Percentiles rank a stretch among this genome's conserved stretches.
Evolutionary conservation across 64 coral and sea anemone species (phyloP).

Genomic region (Montipora capricornis): DNA sequence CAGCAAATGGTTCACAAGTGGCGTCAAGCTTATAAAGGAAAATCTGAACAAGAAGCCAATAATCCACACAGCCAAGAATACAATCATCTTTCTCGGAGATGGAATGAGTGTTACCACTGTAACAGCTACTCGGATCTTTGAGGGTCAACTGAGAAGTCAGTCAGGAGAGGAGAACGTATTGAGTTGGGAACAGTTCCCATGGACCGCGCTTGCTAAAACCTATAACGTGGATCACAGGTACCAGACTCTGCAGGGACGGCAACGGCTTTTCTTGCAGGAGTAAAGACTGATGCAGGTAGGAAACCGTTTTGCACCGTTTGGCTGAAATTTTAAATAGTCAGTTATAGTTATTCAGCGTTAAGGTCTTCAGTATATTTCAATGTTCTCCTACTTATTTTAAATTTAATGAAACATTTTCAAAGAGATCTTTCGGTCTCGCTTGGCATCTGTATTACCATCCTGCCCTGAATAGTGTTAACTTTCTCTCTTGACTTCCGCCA

Average conservation of each 20-base stretch:
- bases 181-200: conserved; percentile 54
- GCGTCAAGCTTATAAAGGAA: not conserved
- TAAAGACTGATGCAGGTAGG: conserved; percentile 82
- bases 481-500: no score
- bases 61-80: conserved; percentile 47
- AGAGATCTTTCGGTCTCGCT: no score
- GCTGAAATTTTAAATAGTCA: no score
- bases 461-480: no score
- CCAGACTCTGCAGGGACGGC: conserved; percentile 92
- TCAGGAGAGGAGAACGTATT: conserved; percentile 47
- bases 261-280: conserved; percentile 79
- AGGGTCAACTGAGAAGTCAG: conserved; percentile 27
- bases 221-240: conserved; percentile 59
- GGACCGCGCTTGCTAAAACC: conserved; percentile 45
- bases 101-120: conserved; percentile 43
- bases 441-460: no score
- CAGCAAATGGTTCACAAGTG: conserved; percentile 60
- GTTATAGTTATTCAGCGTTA: no score
- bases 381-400: no score
- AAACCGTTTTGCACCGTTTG: no score
- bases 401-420: no score
- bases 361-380: no score
- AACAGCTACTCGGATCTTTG: conserved; percentile 53
- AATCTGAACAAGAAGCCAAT: conserved; percentile 2
- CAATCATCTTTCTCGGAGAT: conserved; percentile 56